Evolutionary conservation across 2,113 vertebrate species (phyloP).

Genomic region (Carollia perspicillata): DNA sequence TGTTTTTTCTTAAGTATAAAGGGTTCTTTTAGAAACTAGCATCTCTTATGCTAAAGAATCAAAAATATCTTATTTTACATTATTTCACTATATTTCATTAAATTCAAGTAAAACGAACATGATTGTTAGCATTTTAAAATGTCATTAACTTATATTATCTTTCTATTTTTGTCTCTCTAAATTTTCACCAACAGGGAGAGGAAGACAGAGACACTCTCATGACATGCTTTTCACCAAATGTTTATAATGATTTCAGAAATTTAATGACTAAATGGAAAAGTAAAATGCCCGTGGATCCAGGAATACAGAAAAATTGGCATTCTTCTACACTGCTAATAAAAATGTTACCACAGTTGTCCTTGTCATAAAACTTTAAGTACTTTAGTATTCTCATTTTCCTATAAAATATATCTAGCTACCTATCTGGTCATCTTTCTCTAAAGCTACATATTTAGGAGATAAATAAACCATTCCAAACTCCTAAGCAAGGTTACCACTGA

Average conservation of each 20-base stretch:
- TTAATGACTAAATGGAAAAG: neutral
- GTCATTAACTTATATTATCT: neutral
- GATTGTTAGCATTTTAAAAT: neutral
- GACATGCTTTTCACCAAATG: neutral
- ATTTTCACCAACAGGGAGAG: neutral
- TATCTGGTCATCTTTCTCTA: neutral
- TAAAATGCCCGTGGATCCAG: neutral
- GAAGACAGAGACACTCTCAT: neutral
- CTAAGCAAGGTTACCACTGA: neutral
- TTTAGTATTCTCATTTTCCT: neutral
- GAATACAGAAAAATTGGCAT: neutral
- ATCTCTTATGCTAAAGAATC: neutral
- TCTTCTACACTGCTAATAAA: neutral
- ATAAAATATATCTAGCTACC: neutral
- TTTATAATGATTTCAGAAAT: neutral
- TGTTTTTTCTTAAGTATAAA: neutral
- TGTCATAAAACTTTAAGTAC: neutral
- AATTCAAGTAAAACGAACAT: neutral
- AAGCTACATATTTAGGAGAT: neutral
- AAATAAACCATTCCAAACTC: neutral
- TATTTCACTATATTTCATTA: neutral
- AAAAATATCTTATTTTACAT: neutral
- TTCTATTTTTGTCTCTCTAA: neutral
- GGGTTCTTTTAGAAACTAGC: neutral
- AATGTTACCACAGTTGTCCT: neutral